Percentiles rank a stretch among this genome's conserved stretches.
Conservation (phyloP, 2,888 invertebrate species). For the Amphimallon solstitiale region DNA sequence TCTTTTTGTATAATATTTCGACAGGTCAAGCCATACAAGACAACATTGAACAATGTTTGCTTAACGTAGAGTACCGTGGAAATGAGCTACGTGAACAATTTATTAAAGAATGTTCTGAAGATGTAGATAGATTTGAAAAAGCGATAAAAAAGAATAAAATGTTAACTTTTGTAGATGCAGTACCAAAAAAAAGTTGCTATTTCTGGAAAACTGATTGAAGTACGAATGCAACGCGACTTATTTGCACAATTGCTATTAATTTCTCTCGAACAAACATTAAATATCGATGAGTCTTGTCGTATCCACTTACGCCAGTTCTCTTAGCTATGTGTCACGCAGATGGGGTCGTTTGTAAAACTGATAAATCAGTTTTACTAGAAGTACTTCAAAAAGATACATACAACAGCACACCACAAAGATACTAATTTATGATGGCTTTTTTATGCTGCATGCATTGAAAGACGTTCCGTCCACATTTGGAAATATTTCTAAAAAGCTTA, state of each 20-base stretch:
- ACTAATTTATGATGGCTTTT: slow-evolving; percentile 48
- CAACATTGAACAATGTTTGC: not conserved
- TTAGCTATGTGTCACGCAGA: slow-evolving; percentile 50
- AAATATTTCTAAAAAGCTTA: slow-evolving; percentile 45
- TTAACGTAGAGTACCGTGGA: not conserved
- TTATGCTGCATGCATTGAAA: slow-evolving; percentile 48
- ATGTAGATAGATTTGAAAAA: not conserved
- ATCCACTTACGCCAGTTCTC: slow-evolving; percentile 42
- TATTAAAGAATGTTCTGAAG: not conserved
- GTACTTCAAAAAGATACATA: too few species aligned
- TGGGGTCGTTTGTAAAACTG: slow-evolving; percentile 49
- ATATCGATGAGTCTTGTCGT: slow-evolving; percentile 37
- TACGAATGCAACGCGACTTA: too few species aligned
- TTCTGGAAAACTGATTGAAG: too few species aligned
- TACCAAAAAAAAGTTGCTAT: too few species aligned
- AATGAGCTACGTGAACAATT: not conserved
- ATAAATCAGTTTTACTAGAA: slow-evolving; percentile 46
- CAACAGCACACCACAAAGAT: too few species aligned
- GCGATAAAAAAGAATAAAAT: not conserved
- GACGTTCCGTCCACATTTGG: slow-evolving; percentile 45
- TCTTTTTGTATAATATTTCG: too few species aligned
- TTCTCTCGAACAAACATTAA: too few species aligned
- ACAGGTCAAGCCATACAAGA: too few species aligned
- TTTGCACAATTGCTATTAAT: too few species aligned
- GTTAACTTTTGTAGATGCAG: not conserved